phyloP scores from a whole-genome alignment of 1,140 invertebrate genomes.

The Euwallacea similis region DNA sequence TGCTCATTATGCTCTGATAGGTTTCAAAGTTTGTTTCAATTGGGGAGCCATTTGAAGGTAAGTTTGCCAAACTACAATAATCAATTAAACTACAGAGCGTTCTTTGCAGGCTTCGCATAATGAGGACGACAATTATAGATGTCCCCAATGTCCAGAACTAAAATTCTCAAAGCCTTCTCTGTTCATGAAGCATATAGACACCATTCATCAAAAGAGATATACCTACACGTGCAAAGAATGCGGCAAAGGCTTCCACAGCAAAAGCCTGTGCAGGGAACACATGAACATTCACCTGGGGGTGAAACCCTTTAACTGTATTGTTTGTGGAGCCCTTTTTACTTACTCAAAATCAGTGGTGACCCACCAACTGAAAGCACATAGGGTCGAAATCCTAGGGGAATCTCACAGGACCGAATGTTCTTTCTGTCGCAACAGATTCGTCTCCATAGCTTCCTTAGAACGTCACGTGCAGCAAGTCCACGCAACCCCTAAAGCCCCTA shows the following conservation, averaged over 20 bases:
- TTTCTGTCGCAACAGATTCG: slow-evolving; percentile 42
- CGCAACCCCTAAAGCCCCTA: slow-evolving; percentile 27
- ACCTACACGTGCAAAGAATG: slow-evolving; percentile 57
- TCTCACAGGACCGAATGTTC: slow-evolving; percentile 43
- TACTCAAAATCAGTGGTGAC: slow-evolving; percentile 45
- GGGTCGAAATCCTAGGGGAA: slow-evolving; percentile 44
- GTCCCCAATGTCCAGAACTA: slow-evolving; percentile 43
- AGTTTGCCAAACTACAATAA: background rate
- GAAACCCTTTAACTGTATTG: slow-evolving; percentile 59
- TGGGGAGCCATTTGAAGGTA: slow-evolving; percentile 41
- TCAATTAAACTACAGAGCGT: too few species aligned
- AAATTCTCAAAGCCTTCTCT: slow-evolving; percentile 39
- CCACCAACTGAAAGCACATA: slow-evolving; percentile 44
- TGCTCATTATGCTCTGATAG: slow-evolving; percentile 42
- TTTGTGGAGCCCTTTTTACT: slow-evolving; percentile 44
- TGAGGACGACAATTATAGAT: slow-evolving; percentile 37
- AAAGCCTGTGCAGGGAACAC: slow-evolving; percentile 56
- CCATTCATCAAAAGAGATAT: slow-evolving; percentile 48
- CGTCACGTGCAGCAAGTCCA: slow-evolving; percentile 40
- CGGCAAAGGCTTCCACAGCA: slow-evolving; percentile 56
- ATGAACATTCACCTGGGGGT: slow-evolving; percentile 69
- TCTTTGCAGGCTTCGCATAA: slow-evolving; percentile 30
- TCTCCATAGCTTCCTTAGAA: slow-evolving; percentile 40
- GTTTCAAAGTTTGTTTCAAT: slow-evolving; percentile 44
- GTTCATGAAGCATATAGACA: slow-evolving; percentile 45